Base-by-base conservation (phyloP, 2,113 vertebrate species). In the Ceuthmochares aereus region DNA sequence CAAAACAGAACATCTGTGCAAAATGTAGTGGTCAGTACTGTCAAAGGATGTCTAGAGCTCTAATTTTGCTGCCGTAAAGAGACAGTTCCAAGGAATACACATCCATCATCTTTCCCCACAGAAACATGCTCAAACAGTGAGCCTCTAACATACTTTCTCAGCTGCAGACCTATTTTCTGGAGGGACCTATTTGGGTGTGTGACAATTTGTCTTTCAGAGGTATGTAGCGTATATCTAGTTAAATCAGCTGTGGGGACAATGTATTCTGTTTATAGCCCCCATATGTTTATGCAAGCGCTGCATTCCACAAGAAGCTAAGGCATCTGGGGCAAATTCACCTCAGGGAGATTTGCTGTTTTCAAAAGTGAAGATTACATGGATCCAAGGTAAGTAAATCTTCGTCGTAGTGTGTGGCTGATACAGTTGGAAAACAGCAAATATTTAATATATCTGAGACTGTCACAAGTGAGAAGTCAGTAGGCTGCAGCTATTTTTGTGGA, bases 221-320 rank as follows among this genome's bases (percentile, higher is more conserved):
- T 14, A 12, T 34, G 32, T 40, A 82, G 29, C 37, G 59, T 15
- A 26, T 8, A 8, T 36, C 54, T 87, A 26, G 59, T 62, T 76
- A 86, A 94, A 75, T 52, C 42, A 87, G 3, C 12, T 0, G 0
- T 9, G 12, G 77, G 64, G 56, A 56, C 0, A 1, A 36, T 64
- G 76, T 64, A 14, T 54, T 84, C 51, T 68, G 26, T 91, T 69
- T 82, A 32, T 62, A 51, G 85, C 51, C 34, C 63, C 45, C 55
- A 54, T 45, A 5, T 19, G 3, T 15, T 54, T 49, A 32, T 0
- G 0, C 43, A 30, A 56, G 21, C 40, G 42, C 55, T 79, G 36
- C 15, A 0, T 40, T 62, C 36, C 59, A 45, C 63, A 49, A 1
- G 5, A 20, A 78, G 30, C 54, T 60, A 42, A 64, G 62, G 59